Evolutionary conservation across 2,888 invertebrate species (phyloP).

Genomic region (Vanessa cardui): DNA sequence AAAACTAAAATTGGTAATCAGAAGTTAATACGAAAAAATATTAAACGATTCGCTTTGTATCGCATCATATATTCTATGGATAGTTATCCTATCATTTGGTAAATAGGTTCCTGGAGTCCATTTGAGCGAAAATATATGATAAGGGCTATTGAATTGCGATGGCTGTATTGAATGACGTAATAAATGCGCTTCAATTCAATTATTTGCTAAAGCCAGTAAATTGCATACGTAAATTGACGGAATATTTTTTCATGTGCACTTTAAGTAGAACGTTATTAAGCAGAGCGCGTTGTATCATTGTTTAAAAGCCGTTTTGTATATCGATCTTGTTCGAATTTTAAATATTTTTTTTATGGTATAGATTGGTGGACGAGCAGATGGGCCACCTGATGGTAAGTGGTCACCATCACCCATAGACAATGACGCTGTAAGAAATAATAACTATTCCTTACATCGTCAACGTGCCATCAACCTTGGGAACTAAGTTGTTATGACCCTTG

Average conservation of each 20-base stretch:
- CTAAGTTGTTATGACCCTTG: too few relatives aligned
- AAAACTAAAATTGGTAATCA: not conserved
- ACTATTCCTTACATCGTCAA: too few relatives aligned
- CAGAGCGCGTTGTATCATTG: not conserved
- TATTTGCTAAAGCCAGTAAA: slow-evolving; percentile 15
- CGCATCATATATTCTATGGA: slow-evolving; percentile 9
- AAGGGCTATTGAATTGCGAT: slow-evolving; percentile 30
- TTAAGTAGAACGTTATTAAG: slow-evolving; percentile 6
- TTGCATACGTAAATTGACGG: slow-evolving; percentile 8
- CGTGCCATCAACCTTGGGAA: too few relatives aligned
- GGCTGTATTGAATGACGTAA: slow-evolving; percentile 30
- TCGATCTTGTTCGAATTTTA: not conserved
- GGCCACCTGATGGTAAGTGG: too few relatives aligned
- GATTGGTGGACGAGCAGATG: too few relatives aligned
- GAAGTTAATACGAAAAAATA: not conserved
- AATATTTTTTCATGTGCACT: not conserved
- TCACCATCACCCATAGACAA: too few relatives aligned
- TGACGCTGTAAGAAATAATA: too few relatives aligned
- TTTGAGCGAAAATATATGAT: slow-evolving; percentile 33
- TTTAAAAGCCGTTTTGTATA: not conserved
- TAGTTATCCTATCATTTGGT: slow-evolving; percentile 15
- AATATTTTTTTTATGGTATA: too few relatives aligned
- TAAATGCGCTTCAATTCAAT: slow-evolving; percentile 24
- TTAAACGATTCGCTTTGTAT: not conserved
- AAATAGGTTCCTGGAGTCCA: slow-evolving; percentile 32